Conservation (phyloP, 2,797 vertebrate species). For the Alectoris magna region DNA sequence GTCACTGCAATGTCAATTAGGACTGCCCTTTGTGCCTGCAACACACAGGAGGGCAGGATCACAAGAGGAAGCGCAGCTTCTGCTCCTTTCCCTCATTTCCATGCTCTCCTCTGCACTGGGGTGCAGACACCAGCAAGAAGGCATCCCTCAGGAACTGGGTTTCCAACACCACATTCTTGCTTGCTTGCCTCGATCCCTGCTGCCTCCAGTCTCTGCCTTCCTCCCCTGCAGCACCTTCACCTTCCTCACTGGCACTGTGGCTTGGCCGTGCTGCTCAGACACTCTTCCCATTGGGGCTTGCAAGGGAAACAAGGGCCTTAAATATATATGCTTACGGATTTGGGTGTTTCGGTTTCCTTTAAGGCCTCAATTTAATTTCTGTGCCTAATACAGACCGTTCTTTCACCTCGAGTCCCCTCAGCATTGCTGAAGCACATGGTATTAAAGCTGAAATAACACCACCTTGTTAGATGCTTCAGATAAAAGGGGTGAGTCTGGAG, state of each 20-base stretch:
- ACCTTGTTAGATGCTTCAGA: neutral
- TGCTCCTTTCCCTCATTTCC: neutral
- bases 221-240: neutral
- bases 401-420: neutral
- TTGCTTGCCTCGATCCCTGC: neutral
- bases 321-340: neutral
- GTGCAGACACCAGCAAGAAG: rapidly evolving
- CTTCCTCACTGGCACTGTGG: neutral
- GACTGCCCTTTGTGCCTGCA: neutral
- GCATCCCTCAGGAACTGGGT: neutral
- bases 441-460: neutral
- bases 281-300: neutral
- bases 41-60: neutral
- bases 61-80: neutral
- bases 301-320: neutral
- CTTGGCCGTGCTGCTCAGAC: neutral
- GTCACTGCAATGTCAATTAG: neutral
- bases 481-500: neutral
- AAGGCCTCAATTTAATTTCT: neutral
- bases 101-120: neutral
- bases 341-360: neutral
- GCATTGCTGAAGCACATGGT: neutral
- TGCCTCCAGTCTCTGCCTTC: neutral
- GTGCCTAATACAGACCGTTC: neutral
- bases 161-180: neutral